Percentiles rank a stretch among this genome's conserved stretches.
phyloP scores from a whole-genome alignment of 2,113 vertebrate genomes.

The Centrocercus urophasianus region DNA sequence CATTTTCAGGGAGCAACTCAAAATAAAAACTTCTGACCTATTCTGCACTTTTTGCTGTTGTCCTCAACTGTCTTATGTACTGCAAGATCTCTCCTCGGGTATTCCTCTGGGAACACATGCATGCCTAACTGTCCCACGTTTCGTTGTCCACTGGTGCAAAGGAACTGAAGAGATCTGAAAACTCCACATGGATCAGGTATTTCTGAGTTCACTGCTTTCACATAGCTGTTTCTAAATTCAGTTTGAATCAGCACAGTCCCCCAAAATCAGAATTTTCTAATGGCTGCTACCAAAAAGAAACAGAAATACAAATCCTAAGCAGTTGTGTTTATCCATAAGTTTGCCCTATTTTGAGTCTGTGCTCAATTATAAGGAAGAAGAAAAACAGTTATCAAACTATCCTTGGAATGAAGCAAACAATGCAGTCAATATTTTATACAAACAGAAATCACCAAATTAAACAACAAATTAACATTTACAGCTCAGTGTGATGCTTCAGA shows the following conservation, averaged over 20 bases:
- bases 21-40: not conserved
- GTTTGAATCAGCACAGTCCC: not conserved
- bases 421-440: not conserved
- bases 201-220: conserved; percentile 20
- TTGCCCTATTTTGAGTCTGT: not conserved
- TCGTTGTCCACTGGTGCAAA: not conserved
- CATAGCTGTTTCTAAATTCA: not conserved
- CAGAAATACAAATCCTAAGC: not conserved
- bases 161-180: not conserved
- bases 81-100: not conserved
- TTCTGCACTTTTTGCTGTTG: not conserved
- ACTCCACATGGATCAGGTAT: not conserved
- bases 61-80: accelerated
- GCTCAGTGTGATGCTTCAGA: not conserved
- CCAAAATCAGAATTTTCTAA: conserved; percentile 9
- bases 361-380: accelerated
- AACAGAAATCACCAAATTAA: not conserved
- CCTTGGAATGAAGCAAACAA: not conserved
- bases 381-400: not conserved
- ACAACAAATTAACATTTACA: not conserved
- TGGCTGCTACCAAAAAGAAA: conserved; percentile 48
- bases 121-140: not conserved
- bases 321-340: not conserved
- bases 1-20: not conserved
- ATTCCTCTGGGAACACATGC: accelerated